A percentile compares a stretch with the other conserved stretches of the same genome.
These are phyloP conservation scores for Prionailurus bengalensis DNA, from an alignment of 2,113 vertebrate genomes.

Conservation along the genomic window DNA sequence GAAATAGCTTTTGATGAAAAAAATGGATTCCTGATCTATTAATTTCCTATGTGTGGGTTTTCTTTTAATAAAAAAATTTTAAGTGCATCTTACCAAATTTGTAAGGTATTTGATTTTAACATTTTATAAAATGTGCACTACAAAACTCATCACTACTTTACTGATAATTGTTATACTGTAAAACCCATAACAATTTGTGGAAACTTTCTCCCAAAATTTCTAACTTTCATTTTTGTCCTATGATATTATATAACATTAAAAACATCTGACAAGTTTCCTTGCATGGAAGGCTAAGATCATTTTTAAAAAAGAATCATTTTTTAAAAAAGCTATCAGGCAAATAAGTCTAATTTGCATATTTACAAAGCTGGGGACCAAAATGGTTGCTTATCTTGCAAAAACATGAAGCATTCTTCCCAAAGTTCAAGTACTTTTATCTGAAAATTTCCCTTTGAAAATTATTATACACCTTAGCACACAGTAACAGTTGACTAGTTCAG, in stretches of 20 bases:
- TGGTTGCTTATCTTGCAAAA: constrained; percentile 58
- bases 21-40: not conserved
- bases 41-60: not conserved
- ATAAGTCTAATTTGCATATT: constrained; percentile 21
- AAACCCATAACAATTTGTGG: not conserved
- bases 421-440: constrained; percentile 57
- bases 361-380: constrained; percentile 9
- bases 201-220: not conserved
- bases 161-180: not conserved
- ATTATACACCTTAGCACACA: not conserved
- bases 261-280: constrained; percentile 23
- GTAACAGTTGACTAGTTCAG: not conserved
- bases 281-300: constrained; percentile 26
- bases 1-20: constrained; percentile 16
- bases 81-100: not conserved
- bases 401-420: not conserved
- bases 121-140: not conserved
- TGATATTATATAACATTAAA: constrained; percentile 44
- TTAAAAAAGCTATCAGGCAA: not conserved
- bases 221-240: constrained; percentile 14
- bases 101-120: not conserved
- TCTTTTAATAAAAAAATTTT: constrained; percentile 45
- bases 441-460: constrained; percentile 59
- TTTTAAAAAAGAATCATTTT: not conserved
- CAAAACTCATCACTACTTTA: not conserved